These are phyloP conservation scores for Tenthredo amoena DNA, from an alignment of 2,888 invertebrate species.

Conservation along the genomic window DNA sequence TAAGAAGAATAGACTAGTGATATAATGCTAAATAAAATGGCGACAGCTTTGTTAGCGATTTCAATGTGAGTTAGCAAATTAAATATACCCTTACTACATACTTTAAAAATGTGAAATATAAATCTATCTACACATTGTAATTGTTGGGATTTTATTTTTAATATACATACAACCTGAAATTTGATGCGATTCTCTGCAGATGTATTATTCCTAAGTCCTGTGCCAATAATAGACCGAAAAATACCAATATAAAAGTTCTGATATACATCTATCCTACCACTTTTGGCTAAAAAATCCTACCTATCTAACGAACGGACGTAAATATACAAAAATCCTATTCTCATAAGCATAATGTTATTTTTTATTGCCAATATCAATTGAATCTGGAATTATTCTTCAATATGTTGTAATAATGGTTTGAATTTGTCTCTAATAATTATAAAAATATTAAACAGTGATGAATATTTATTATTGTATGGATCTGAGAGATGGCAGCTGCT, in stretches of 20 bases:
- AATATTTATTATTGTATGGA: not conserved
- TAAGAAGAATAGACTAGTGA: constrained; percentile 70
- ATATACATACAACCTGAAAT: not conserved
- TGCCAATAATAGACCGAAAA: not conserved
- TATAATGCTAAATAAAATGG: constrained; percentile 25
- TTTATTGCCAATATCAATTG: not conserved
- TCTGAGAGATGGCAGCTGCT: not conserved
- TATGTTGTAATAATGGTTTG: not conserved
- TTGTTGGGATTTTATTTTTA: not conserved
- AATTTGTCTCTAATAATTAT: no score
- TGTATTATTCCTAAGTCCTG: not conserved
- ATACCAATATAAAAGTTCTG: constrained; percentile 14
- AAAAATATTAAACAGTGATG: not conserved
- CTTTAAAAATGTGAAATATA: not conserved
- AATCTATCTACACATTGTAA: not conserved
- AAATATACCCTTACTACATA: constrained; percentile 29
- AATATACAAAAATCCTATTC: not conserved
- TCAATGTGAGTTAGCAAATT: constrained; percentile 44
- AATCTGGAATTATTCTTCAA: not conserved
- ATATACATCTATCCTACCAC: not conserved
- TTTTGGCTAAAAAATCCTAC: not conserved
- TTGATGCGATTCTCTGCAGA: not conserved
- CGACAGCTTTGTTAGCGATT: constrained; percentile 26
- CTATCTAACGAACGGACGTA: constrained; percentile 10
- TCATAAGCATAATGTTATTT: not conserved